These are phyloP conservation scores for Sminthurides aquaticus DNA, from an alignment of 2,888 invertebrate genomes.

Conservation along the genomic window DNA sequence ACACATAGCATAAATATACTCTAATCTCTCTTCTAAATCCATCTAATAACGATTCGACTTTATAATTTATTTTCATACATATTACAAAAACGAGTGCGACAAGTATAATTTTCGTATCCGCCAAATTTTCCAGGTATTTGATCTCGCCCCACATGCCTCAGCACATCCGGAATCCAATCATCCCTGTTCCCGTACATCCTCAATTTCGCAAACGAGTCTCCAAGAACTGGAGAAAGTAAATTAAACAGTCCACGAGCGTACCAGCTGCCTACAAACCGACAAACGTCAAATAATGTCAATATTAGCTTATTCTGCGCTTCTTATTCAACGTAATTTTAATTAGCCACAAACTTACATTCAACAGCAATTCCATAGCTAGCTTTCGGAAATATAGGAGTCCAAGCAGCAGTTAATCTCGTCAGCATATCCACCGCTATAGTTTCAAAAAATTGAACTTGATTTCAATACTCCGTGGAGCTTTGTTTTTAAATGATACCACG, in stretches of 20 bases:
- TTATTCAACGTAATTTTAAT: too few relatives aligned
- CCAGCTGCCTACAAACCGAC: neutral
- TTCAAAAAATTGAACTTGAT: neutral
- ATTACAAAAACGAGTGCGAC: neutral
- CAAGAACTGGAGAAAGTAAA: neutral
- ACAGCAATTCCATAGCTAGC: neutral
- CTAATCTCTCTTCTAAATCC: too few relatives aligned
- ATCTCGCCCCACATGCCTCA: neutral
- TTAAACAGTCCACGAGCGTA: neutral
- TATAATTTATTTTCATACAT: too few relatives aligned
- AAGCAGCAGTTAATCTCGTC: neutral
- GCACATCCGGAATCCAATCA: neutral
- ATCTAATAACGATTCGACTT: too few relatives aligned
- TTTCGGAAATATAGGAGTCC: neutral
- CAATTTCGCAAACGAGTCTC: neutral
- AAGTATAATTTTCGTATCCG: neutral
- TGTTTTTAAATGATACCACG: neutral
- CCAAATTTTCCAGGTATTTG: conserved; percentile 4
- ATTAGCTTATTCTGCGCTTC: neutral
- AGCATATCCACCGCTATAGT: neutral
- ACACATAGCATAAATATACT: too few relatives aligned
- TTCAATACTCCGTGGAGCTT: neutral
- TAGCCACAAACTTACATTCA: neutral
- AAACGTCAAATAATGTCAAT: neutral
- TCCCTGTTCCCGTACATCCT: neutral